A percentile compares a stretch with the other conserved stretches of the same genome.
Evolutionary conservation across 2,888 invertebrate genomes (phyloP).

Genomic region (Scotopteryx bipunctaria): DNA sequence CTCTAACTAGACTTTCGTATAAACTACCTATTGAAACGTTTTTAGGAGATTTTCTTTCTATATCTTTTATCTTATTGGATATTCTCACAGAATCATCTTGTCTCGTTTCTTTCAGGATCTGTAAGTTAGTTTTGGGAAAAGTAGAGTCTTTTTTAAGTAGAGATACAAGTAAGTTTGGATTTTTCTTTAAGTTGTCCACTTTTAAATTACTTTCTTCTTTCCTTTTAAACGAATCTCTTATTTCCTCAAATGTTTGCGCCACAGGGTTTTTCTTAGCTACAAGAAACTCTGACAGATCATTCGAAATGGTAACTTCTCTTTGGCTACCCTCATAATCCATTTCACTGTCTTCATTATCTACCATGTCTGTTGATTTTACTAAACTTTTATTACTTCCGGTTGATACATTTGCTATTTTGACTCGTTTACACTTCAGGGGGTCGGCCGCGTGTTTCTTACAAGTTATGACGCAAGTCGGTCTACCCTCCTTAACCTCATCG

Average conservation of each 20-base stretch:
- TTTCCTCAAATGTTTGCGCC: neutral
- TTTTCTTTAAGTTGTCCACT: neutral
- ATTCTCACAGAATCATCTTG: neutral
- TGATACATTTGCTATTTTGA: slow-evolving; percentile 1
- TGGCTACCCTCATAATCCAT: neutral
- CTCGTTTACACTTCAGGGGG: slow-evolving; percentile 21
- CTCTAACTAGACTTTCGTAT: slow-evolving; percentile 14
- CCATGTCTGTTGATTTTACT: too few species aligned
- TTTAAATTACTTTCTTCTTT: neutral
- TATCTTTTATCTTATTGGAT: too few species aligned
- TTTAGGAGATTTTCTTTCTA: slow-evolving; percentile 3
- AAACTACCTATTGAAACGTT: slow-evolving; percentile 8
- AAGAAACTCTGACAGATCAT: slow-evolving; percentile 10
- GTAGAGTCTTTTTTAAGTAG: slow-evolving; percentile 8
- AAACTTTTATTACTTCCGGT: too few species aligned
- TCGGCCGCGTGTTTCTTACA: slow-evolving; percentile 23
- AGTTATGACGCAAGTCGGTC: neutral
- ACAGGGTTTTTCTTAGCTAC: slow-evolving; percentile 21
- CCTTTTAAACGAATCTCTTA: neutral
- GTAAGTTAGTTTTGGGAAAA: slow-evolving; percentile 4
- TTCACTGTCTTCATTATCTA: neutral
- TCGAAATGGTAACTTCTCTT: neutral
- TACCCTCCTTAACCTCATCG: neutral
- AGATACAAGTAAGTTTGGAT: slow-evolving; percentile 4
- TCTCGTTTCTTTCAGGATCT: neutral